Conservation (phyloP, 2,888 invertebrate species). For the Dynastes tityus region DNA sequence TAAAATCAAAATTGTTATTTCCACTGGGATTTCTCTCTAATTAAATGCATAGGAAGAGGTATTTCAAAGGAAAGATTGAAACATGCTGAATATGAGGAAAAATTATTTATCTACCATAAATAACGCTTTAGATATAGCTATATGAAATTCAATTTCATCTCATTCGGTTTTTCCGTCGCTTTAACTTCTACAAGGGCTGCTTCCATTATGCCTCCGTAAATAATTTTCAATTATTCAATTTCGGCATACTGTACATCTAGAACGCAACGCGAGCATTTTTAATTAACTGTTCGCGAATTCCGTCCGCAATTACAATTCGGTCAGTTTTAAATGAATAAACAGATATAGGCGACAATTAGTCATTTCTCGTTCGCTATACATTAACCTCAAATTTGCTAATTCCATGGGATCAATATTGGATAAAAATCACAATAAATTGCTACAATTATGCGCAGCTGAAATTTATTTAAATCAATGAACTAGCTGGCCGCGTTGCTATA, state of each 20-base stretch:
- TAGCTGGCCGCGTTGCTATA: constrained; percentile 3
- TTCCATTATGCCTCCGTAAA: neutral
- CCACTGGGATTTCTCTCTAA: too few species aligned
- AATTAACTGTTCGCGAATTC: neutral
- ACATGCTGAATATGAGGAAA: too few species aligned
- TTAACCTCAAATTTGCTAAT: constrained; percentile 25
- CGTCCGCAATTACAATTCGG: constrained; percentile 16
- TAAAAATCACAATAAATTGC: constrained; percentile 43
- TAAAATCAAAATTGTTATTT: too few species aligned
- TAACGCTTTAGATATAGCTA: too few species aligned
- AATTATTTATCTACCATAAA: too few species aligned
- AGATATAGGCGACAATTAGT: constrained; percentile 30
- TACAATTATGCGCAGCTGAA: constrained; percentile 39
- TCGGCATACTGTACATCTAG: neutral
- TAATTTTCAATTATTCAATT: constrained; percentile 15
- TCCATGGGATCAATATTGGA: constrained; percentile 28
- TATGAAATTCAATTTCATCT: neutral
- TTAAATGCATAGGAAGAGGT: too few species aligned
- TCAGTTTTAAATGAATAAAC: constrained; percentile 8
- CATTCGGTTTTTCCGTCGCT: neutral
- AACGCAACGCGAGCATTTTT: neutral
- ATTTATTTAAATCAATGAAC: constrained; percentile 51
- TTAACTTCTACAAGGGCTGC: too few species aligned
- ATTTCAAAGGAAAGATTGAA: too few species aligned
- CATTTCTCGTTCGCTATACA: constrained; percentile 5